Base-by-base conservation (phyloP, 1,140 invertebrate genomes). In the Bombus soroeensis region DNA sequence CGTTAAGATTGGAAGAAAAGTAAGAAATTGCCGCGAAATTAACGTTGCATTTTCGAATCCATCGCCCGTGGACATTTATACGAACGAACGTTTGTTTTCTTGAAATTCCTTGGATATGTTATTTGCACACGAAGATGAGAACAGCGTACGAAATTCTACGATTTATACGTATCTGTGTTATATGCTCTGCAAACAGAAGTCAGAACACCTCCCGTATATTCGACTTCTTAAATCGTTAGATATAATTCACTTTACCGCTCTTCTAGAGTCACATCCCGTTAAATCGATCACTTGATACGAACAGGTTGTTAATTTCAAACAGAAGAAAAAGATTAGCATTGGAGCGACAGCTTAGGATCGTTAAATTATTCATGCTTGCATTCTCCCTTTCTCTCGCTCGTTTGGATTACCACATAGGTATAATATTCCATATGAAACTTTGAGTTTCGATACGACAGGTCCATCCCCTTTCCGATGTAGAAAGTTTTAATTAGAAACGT, bases 101-200 rank as follows among this genome's bases (percentile, higher is more conserved):
- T 10, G 34, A 82, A 82, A 88, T 83, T 87, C 43, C 79, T 62
- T 85, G 88, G 87, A 92, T 89, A 92, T 89, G 92, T 90, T 92
- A 92, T 92, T 92, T 92, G 89, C 85, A 83, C 89, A 87, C 90
- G 88, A 81, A 91, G 89, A 92, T 91, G 89, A 90, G 88, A 89
- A 89, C 81, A 73, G 81, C 83, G 86, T 82, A 88, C 88, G 86
- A 90, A 92, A 91, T 91, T 88, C 87, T 75, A 84, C 85, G 74
- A 92, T 86, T 88, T 91, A n/a, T 62, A 28, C 59, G 28, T 62
- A 62, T 28, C 25, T 75, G 18, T 74, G 81, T 43, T 85, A 75
- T 89, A 80, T 71, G 66, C 79, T 87, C 43, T 0, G 47, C 18
- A 53, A 92, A 92, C 90, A 92, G 68, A 76, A 75, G 64, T 18